Evolutionary conservation across 1,140 invertebrate genomes (phyloP).

Genomic region (Diuraphis noxia): DNA sequence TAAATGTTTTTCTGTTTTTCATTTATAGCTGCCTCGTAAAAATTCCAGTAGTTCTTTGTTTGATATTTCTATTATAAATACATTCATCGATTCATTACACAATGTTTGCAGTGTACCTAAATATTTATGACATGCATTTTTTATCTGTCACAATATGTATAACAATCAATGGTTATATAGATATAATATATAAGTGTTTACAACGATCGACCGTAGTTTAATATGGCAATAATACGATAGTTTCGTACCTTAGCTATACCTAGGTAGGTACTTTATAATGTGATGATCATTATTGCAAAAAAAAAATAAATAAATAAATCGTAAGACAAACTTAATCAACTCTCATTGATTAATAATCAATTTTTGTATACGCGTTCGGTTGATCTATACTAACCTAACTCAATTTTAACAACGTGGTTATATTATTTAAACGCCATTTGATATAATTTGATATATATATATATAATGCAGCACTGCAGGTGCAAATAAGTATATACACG

Average conservation of each 20-base stretch:
- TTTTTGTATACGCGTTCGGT: background rate
- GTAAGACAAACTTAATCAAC: too few species aligned
- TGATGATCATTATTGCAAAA: too few species aligned
- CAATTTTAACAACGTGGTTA: background rate
- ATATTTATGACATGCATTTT: background rate
- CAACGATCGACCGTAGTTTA: background rate
- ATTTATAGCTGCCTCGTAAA: background rate
- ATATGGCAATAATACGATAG: background rate
- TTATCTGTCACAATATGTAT: background rate
- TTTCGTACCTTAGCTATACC: too few species aligned
- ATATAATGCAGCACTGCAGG: background rate
- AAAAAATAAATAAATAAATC: too few species aligned
- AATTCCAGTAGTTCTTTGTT: background rate
- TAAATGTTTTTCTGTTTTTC: background rate
- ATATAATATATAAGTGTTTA: background rate
- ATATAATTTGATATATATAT: background rate
- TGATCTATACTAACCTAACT: background rate
- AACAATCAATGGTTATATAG: too few species aligned
- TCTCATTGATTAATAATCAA: background rate
- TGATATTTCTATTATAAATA: background rate
- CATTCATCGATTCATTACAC: background rate
- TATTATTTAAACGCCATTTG: background rate
- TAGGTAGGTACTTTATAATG: too few species aligned
- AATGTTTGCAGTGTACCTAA: background rate
- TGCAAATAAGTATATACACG: background rate